Evolutionary conservation across 2,888 invertebrate genomes (phyloP).

Genomic region (Venustoraphidia nigricollis): DNA sequence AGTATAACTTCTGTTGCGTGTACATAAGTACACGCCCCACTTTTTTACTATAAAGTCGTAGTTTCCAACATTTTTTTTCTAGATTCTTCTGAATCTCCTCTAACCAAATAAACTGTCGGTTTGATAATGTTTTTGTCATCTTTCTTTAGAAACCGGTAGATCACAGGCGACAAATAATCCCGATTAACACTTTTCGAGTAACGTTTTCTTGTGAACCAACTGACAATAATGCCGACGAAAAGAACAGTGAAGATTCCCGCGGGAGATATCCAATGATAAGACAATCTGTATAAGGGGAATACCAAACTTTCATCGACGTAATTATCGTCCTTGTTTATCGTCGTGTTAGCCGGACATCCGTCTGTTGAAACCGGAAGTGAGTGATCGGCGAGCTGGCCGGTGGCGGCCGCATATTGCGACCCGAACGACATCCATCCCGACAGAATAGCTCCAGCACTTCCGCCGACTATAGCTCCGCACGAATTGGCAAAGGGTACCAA

Average conservation of each 20-base stretch:
- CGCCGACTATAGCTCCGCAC: slow-evolving; percentile 43
- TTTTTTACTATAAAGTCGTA: background rate
- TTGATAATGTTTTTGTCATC: background rate
- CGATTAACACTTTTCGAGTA: slow-evolving; percentile 36
- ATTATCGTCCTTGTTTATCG: slow-evolving; percentile 7
- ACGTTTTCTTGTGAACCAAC: slow-evolving; percentile 37
- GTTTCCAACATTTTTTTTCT: background rate
- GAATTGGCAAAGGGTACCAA: slow-evolving; percentile 65
- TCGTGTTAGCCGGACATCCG: slow-evolving; percentile 22
- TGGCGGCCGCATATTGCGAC: slow-evolving; percentile 45
- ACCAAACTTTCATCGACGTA: slow-evolving; percentile 32
- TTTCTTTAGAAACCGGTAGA: slow-evolving; percentile 28
- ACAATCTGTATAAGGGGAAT: slow-evolving; percentile 61
- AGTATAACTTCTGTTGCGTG: too few species aligned
- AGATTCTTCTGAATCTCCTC: background rate
- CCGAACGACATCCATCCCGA: slow-evolving; percentile 51
- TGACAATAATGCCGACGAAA: slow-evolving; percentile 48
- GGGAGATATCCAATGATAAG: slow-evolving; percentile 71
- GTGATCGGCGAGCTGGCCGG: slow-evolving; percentile 39
- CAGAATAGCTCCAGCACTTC: slow-evolving; percentile 40
- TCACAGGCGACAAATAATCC: slow-evolving; percentile 41
- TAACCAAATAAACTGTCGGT: background rate
- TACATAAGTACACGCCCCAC: too few species aligned
- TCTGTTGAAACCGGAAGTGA: slow-evolving; percentile 35
- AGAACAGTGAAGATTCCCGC: slow-evolving; percentile 52